Conservation (phyloP, 2,113 vertebrate genomes). For the Rhabdomys dilectus region DNA sequence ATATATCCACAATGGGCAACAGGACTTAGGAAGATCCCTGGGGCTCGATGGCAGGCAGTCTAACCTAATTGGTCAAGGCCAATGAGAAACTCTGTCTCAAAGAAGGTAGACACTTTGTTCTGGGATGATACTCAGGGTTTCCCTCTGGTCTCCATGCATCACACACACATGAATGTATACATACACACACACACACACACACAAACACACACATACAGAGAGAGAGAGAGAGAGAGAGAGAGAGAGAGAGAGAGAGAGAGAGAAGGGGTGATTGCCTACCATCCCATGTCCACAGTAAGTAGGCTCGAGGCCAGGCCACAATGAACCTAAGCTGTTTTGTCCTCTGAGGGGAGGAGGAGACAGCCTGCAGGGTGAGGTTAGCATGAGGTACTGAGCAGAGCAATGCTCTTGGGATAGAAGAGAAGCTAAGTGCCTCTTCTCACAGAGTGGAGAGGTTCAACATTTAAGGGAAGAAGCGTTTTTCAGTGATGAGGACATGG, state of each 20-base stretch:
- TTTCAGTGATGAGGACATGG: accelerated
- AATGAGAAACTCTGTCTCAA: neutral
- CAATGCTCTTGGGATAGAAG: neutral
- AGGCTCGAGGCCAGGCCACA: neutral
- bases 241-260: too few species aligned
- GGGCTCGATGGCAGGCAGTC: neutral
- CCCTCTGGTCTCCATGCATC: neutral
- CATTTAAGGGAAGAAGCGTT: neutral
- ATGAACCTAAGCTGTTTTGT: neutral
- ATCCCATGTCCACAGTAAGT: neutral
- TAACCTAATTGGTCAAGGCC: neutral
- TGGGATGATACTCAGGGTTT: too few species aligned
- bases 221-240: too few species aligned
- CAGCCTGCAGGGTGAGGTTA: neutral
- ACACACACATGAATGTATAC: neutral
- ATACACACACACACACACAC: too few species aligned
- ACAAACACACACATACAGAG: too few species aligned
- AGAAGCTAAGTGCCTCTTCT: neutral
- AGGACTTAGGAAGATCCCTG: neutral
- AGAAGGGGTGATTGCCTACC: neutral
- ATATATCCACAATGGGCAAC: neutral
- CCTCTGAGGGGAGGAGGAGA: neutral
- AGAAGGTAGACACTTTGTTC: neutral
- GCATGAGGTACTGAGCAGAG: neutral
- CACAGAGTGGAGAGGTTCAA: neutral